Evolutionary conservation across 2,797 vertebrate species (phyloP).

Genomic region (Sternarchorhynchus goeldii): DNA sequence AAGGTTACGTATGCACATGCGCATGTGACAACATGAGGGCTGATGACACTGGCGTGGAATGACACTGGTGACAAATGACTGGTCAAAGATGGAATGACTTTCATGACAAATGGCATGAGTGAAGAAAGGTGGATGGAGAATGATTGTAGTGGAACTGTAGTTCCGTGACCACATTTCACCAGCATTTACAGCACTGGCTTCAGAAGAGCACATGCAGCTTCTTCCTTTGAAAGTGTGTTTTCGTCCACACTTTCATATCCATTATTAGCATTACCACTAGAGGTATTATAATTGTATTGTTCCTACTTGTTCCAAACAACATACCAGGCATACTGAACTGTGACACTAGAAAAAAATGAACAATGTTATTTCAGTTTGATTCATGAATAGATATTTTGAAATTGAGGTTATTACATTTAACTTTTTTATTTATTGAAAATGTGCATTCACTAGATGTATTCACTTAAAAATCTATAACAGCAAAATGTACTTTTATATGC

Average conservation of each 20-base stretch:
- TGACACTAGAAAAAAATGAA: constrained; percentile 72
- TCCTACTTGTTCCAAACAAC: constrained; percentile 58
- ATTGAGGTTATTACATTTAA: neutral
- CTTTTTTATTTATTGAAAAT: too few relatives aligned
- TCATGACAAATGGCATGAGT: constrained; percentile 42
- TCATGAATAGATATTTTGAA: constrained; percentile 18
- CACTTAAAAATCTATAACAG: neutral
- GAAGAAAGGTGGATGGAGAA: constrained; percentile 47
- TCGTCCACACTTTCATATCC: constrained; percentile 34
- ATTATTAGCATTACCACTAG: constrained; percentile 43
- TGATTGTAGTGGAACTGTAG: constrained; percentile 47
- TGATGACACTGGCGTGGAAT: constrained; percentile 30
- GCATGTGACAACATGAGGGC: constrained; percentile 36
- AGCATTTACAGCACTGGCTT: constrained; percentile 47
- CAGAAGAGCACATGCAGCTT: constrained; percentile 63
- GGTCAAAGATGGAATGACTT: constrained; percentile 27
- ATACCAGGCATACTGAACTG: constrained; percentile 65
- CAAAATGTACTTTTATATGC: constrained; percentile 5
- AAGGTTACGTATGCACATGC: constrained; percentile 54
- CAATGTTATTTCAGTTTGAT: constrained; percentile 56
- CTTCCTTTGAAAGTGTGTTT: constrained; percentile 41
- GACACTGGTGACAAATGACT: constrained; percentile 35
- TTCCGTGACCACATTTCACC: constrained; percentile 42
- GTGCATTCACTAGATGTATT: too few relatives aligned
- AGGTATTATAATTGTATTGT: constrained; percentile 36